These are phyloP conservation scores for Cataglyphis cursor DNA, from an alignment of 2,888 invertebrate genomes.

Conservation along the genomic window DNA sequence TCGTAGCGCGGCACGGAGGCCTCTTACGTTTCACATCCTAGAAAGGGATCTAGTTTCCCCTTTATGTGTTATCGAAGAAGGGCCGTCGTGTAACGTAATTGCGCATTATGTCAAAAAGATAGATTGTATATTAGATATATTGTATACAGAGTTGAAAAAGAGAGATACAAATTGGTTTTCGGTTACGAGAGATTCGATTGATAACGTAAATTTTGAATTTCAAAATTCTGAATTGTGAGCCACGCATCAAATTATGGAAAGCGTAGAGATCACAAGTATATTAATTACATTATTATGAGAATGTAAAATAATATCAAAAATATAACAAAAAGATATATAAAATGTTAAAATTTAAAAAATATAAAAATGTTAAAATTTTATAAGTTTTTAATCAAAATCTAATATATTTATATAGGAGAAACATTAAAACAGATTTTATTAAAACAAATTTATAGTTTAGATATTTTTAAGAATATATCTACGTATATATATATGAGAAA, in stretches of 20 bases:
- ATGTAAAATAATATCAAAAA: not conserved
- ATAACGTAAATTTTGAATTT: not conserved
- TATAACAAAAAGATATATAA: not conserved
- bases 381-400: too few species aligned
- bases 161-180: not conserved
- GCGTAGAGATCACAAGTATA: not conserved
- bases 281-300: not conserved
- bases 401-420: too few species aligned
- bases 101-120: slow-evolving; percentile 20
- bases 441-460: not conserved
- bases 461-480: not conserved
- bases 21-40: slow-evolving; percentile 32
- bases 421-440: not conserved
- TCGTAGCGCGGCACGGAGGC: slow-evolving; percentile 16
- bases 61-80: slow-evolving; percentile 1
- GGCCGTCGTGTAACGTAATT: slow-evolving; percentile 29
- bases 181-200: not conserved
- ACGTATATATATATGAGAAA: too few species aligned
- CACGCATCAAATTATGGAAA: not conserved
- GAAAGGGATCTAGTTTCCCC: slow-evolving; percentile 29
- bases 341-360: not conserved
- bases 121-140: slow-evolving; percentile 7
- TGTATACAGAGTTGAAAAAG: not conserved
- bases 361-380: not conserved
- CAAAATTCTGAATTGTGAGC: not conserved